These are phyloP conservation scores for Rhyacophila brunnea DNA, from an alignment of 1,140 invertebrate genomes.

Conservation along the genomic window DNA sequence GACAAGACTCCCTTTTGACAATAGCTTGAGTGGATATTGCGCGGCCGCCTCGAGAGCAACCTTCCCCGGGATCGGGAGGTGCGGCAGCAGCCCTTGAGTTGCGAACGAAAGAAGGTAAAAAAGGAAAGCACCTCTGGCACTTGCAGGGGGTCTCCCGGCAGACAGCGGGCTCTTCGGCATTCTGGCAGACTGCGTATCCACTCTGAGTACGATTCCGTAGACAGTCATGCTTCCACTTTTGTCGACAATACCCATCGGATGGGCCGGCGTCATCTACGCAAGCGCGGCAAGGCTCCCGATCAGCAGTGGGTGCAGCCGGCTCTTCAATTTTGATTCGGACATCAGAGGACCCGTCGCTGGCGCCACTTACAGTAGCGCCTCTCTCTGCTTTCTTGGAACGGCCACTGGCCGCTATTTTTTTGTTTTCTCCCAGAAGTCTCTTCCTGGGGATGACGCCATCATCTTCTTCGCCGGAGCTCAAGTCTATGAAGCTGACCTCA, in stretches of 20 bases:
- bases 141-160: constrained; percentile 25
- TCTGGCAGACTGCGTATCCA: constrained; percentile 2
- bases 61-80: constrained; percentile 1
- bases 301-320: neutral
- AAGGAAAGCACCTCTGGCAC: constrained; percentile 28
- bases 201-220: neutral
- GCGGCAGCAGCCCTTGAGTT: neutral
- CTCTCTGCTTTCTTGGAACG: constrained; percentile 11
- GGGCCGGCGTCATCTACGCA: neutral
- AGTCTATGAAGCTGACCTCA: constrained; percentile 44
- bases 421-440: constrained; percentile 36
- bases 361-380: neutral
- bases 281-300: constrained; percentile 2
- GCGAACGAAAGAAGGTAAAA: constrained; percentile 15
- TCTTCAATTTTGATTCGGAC: constrained; percentile 8
- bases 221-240: constrained; percentile 16
- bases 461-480: constrained; percentile 53
- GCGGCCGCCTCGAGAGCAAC: neutral
- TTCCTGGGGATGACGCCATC: constrained; percentile 40
- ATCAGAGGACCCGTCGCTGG: constrained; percentile 2
- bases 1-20: neutral
- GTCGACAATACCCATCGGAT: neutral
- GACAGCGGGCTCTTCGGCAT: neutral
- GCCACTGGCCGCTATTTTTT: constrained; percentile 25
- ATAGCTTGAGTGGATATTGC: neutral